These are phyloP conservation scores for Fregetta grallaria DNA, from an alignment of 2,113 vertebrate species.

Conservation along the genomic window DNA sequence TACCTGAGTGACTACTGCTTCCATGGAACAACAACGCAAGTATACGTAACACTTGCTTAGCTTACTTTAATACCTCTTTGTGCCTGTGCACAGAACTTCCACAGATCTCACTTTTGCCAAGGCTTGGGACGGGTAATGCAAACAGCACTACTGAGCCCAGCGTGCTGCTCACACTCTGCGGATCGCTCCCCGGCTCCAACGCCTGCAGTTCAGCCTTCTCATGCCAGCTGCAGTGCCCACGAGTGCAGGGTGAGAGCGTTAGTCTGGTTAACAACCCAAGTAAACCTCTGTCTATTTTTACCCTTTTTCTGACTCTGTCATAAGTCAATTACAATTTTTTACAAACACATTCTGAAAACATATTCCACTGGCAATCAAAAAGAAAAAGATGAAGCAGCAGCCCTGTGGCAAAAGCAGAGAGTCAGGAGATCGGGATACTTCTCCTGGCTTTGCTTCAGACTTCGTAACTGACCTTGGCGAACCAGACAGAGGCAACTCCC, in stretches of 20 bases:
- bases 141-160: neutral
- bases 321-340: neutral
- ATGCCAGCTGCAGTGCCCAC: neutral
- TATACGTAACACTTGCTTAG: neutral
- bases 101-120: neutral
- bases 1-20: neutral
- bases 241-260: neutral
- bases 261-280: neutral
- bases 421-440: neutral
- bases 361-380: neutral
- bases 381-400: neutral
- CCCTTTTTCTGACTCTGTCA: neutral
- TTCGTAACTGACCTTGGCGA: neutral
- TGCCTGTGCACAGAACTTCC: neutral
- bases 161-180: neutral
- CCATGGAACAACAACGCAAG: neutral
- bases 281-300: neutral
- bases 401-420: neutral
- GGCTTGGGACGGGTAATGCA: neutral
- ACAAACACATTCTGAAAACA: neutral
- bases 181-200: rapidly evolving
- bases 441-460: neutral
- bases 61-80: neutral
- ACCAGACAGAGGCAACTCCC: neutral
- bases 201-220: neutral